These are phyloP conservation scores for Danaus plexippus DNA, from an alignment of 1,140 invertebrate genomes.

Conservation along the genomic window DNA sequence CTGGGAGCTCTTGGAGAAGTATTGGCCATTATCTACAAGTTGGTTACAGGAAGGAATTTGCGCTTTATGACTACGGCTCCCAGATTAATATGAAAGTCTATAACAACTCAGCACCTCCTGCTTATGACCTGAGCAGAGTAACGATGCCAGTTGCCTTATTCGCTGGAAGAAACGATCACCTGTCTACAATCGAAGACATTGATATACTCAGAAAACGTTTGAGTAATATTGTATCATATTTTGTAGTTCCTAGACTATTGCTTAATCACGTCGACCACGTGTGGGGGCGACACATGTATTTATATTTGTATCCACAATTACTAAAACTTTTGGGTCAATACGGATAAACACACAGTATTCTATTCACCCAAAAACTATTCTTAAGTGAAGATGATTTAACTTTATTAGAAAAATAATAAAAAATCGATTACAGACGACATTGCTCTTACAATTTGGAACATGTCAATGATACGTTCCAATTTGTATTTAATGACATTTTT, in stretches of 20 bases:
- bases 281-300: conserved; percentile 17
- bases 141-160: conserved; percentile 71
- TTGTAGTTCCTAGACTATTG: conserved; percentile 12
- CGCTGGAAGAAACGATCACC: conserved; percentile 73
- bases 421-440: no score
- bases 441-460: no score
- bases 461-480: no score
- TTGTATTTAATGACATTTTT: no score
- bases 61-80: conserved; percentile 66
- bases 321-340: conserved; percentile 8
- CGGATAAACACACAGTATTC: neutral
- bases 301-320: conserved; percentile 22
- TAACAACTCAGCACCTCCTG: conserved; percentile 60
- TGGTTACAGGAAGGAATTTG: conserved; percentile 48
- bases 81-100: conserved; percentile 66
- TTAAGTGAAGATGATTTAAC: no score
- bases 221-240: conserved; percentile 46
- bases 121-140: conserved; percentile 70
- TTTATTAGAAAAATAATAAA: no score
- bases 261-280: conserved; percentile 33
- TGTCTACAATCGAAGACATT: conserved; percentile 72
- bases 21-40: conserved; percentile 75
- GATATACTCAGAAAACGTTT: conserved; percentile 55
- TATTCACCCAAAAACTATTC: no score
- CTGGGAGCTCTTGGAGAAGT: conserved; percentile 74